A percentile compares a stretch with the other conserved stretches of the same genome.
phyloP scores from a whole-genome alignment of 2,888 invertebrate genomes.

The Drosophila nigricruria region DNA sequence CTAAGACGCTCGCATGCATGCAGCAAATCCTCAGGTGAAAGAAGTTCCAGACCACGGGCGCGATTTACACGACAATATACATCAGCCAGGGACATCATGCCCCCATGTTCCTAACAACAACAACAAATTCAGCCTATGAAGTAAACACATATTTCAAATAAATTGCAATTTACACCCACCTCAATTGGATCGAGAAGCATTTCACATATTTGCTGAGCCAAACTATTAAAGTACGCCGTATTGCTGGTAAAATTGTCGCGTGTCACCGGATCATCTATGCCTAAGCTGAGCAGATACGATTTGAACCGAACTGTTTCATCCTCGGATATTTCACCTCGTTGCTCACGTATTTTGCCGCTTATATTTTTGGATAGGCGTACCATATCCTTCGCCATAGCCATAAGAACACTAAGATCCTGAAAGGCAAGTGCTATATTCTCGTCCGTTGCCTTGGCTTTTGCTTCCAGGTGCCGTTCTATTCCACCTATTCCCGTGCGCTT shows the following conservation, averaged over 20 bases:
- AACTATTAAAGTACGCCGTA: constrained; percentile 92
- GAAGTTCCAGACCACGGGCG: constrained; percentile 96
- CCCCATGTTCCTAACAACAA: constrained; percentile 91
- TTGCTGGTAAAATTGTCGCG: constrained; percentile 95
- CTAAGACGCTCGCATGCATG: constrained; percentile 92
- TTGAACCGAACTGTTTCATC: constrained; percentile 99
- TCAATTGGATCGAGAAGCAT: constrained; percentile 93
- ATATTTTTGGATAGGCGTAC: constrained; percentile 96
- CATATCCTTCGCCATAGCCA: constrained; percentile 99
- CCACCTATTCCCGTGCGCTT: constrained; percentile 96
- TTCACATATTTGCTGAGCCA: constrained; percentile 94
- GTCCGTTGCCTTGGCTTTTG: constrained; percentile 95
- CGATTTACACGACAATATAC: constrained; percentile 98
- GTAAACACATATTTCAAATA: background rate
- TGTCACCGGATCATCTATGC: constrained; percentile 99
- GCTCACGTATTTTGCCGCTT: constrained; percentile 95
- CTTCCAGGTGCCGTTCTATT: constrained; percentile 96
- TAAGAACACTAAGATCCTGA: constrained; percentile 96
- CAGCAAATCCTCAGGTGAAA: constrained; percentile 98
- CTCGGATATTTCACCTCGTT: constrained; percentile 97
- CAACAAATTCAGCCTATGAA: background rate
- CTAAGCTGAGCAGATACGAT: constrained; percentile 97
- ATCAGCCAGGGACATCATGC: constrained; percentile 98
- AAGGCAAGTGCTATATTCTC: constrained; percentile 97
- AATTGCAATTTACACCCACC: constrained; percentile 85